Evolutionary conservation across 2,113 vertebrate species (phyloP).

Genomic region (Willisornis vidua): DNA sequence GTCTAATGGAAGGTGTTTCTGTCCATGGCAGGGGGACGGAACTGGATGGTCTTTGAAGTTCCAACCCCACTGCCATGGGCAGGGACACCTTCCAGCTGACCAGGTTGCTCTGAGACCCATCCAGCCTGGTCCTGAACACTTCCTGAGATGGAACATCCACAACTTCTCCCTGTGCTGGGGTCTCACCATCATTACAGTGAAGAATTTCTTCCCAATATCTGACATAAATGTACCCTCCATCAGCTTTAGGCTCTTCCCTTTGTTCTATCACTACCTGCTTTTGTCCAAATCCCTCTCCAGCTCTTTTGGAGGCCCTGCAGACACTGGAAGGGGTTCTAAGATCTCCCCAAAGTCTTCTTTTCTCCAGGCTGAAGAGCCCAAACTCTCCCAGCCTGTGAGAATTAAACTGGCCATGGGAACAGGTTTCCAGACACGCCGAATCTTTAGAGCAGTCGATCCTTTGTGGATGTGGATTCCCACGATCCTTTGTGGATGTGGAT

Average conservation of each 20-base stretch:
- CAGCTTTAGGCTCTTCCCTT: not conserved
- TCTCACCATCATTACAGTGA: not conserved
- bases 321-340: not conserved
- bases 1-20: not conserved
- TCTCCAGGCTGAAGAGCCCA: not conserved
- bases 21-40: not conserved
- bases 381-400: fast-evolving
- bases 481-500: not conserved
- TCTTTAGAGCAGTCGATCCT: not conserved
- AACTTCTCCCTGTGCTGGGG: fast-evolving
- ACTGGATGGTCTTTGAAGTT: not conserved
- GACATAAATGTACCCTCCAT: not conserved
- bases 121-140: fast-evolving
- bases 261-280: too few species aligned
- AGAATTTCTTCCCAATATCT: not conserved
- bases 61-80: fast-evolving
- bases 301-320: not conserved
- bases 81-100: not conserved
- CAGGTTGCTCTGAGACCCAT: fast-evolving
- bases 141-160: not conserved
- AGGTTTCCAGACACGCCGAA: not conserved
- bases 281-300: not conserved
- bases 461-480: not conserved
- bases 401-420: not conserved
- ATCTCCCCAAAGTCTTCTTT: not conserved